Evolutionary conservation across 2,113 vertebrate species (phyloP), one percentile per base, ranked within the genome.

Genomic region (Urocolius indicus): DNA sequence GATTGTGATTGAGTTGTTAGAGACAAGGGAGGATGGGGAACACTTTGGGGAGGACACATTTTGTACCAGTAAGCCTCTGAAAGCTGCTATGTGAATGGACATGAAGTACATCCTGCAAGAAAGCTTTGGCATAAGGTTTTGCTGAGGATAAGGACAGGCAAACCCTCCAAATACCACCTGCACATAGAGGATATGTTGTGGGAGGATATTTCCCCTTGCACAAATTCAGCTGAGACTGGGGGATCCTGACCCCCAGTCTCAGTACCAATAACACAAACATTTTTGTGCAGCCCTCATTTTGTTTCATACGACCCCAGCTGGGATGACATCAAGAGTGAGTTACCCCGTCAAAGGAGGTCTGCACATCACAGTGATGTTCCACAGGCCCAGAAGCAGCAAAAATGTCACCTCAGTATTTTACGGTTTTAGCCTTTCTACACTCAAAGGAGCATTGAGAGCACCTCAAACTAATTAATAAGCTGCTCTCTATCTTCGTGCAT

Each of bases 401-500:
- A 87, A 58, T 3, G 26, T 90, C 80, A 86, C 90, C 58, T 74
- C 43, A 4, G 61, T 84, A 68, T 57, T 84, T 61, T 61, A 90
- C 2, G 0, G 1, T 81, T 93, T 94, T 62, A 96, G 83, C 58
- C 69, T 54, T 93, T 93, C 68, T 49, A 24, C 54, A 87, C 26
- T 71, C 86, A 75, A 45, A 81, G 58, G 48, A 95, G 88, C 61
- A 65, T 4, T 84, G 92, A 96, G 93, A 90, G 66, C 62, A 34
- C 57, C 76, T 94, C 80, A 93, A 38, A 66, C 90, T 94, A 96
- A 94, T 96, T 95, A 97, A 90, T 90, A 84, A 93, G 88, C 61
- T 89, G 69, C 90, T 96, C 94, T 92, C 73, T 86, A 94, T 85
- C 87, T 69, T 80, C 69, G 67, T 82, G 86, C 29, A 54, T 95